A percentile compares a stretch with the other conserved stretches of the same genome.
phyloP scores from a whole-genome alignment of 2,113 vertebrate species.

The Mohoua ochrocephala region DNA sequence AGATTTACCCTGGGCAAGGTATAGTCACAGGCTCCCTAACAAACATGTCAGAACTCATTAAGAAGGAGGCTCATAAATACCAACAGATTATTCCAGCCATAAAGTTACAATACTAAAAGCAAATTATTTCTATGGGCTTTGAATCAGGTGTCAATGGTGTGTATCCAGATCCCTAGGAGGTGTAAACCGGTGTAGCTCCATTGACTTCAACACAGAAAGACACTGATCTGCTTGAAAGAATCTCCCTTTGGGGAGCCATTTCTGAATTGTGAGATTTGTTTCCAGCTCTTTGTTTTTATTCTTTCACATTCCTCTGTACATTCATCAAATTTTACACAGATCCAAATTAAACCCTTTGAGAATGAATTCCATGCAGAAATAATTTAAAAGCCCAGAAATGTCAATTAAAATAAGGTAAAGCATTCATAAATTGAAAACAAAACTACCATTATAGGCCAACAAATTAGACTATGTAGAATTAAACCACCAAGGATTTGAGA shows the following conservation, averaged over 20 bases:
- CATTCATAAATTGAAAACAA: constrained; percentile 23
- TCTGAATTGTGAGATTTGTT: neutral
- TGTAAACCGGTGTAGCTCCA: neutral
- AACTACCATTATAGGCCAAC: neutral
- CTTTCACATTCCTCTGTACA: neutral
- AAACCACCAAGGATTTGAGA: neutral
- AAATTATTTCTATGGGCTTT: constrained; percentile 17
- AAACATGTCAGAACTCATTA: constrained; percentile 14
- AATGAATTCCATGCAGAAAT: neutral
- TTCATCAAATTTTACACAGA: constrained; percentile 14
- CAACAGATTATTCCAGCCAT: neutral
- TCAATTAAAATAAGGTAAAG: constrained; percentile 46
- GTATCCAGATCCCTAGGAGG: constrained; percentile 16
- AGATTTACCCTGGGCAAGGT: neutral
- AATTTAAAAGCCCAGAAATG: constrained; percentile 5
- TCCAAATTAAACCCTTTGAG: constrained; percentile 28
- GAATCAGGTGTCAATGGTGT: constrained; percentile 22
- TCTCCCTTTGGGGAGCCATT: neutral
- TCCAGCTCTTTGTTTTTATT: constrained; percentile 13
- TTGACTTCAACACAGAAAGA: neutral
- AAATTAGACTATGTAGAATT: neutral
- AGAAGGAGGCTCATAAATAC: constrained; percentile 13
- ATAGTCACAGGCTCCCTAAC: neutral
- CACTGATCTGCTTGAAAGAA: constrained; percentile 13
- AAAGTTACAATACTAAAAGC: neutral